Base-by-base conservation (phyloP, 2,113 vertebrate species). In the Platysternon megacephalum region DNA sequence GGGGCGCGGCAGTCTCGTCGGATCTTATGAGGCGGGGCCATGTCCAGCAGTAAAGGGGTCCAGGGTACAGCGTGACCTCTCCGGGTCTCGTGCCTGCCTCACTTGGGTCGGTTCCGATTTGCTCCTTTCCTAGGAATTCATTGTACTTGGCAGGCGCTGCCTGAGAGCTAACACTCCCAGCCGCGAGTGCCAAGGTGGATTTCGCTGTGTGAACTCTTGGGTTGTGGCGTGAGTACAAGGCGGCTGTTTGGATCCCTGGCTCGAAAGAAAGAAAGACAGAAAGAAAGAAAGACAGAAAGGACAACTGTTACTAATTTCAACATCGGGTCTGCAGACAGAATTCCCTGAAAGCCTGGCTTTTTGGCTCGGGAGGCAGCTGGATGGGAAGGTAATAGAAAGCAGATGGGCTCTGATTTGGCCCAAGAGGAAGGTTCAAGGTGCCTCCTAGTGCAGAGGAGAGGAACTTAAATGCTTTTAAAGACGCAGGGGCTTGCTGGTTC, bases 331-430 rank as follows among this genome's bases (percentile, higher is more conserved):
- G 96, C 95, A 98, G 97, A 97, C 96, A 96, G 94, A 97, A 96
- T 96, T 97, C 96, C 96, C 97, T 96, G 97, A 49, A 97, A 97
- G 91, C 92, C 4, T 42, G n/a, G 96, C 91, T 86, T 49, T 83
- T 85, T 85, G 97, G 97, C 97, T 26, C 2, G 46, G 3, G 78
- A 88, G 86, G 86, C 95, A 87, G 94, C 85, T 92, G 88, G 48
- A 96, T 93, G 93, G 94, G 95, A 97, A 87, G 92, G 93, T 97
- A 97, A 98, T 97, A 86, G 95, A 94, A 98, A 98, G 97, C 97
- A 98, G 96, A 98, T 97, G 97, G 93, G 89, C 89, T 68, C 78
- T 26, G 90, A 92, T 93, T 82, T 35, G 95, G 91, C 95, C 96
- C 95, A 96, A 92, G 93, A 95, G 96, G 97, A 97, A 97, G 96